These are phyloP conservation scores for Brachionus plicatilis DNA, from an alignment of 1,140 invertebrate species.

Conservation along the genomic window DNA sequence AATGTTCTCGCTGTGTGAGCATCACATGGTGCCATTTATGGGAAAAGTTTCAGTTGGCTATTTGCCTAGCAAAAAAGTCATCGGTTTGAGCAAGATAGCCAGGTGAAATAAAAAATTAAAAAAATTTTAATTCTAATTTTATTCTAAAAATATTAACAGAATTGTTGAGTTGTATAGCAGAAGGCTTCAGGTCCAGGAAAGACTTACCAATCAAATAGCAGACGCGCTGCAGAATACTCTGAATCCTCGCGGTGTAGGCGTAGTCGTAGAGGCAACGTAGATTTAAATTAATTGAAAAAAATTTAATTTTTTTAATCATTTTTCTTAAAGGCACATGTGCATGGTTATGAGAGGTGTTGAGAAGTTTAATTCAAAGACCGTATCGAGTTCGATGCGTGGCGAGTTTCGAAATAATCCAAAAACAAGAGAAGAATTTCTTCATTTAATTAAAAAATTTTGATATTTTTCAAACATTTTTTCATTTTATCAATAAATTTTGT, in stretches of 20 bases:
- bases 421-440: constrained; percentile 95
- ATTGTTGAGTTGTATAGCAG: constrained; percentile 95
- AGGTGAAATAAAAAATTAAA: constrained; percentile 46
- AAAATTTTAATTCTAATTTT: background rate
- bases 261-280: constrained; percentile 81
- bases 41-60: constrained; percentile 96
- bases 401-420: constrained; percentile 96
- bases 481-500: background rate
- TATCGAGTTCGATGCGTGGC: constrained; percentile 97
- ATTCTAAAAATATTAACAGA: constrained; percentile 49
- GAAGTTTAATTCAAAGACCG: constrained; percentile 96
- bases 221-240: constrained; percentile 91
- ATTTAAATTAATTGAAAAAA: background rate
- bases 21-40: constrained; percentile 97
- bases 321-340: constrained; percentile 74
- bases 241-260: constrained; percentile 88
- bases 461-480: background rate
- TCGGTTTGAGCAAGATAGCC: constrained; percentile 91
- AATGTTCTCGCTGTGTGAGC: constrained; percentile 99
- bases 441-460: constrained; percentile 57
- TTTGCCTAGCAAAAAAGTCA: constrained; percentile 89
- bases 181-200: constrained; percentile 91
- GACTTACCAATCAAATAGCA: constrained; percentile 95
- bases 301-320: background rate
- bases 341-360: constrained; percentile 99